Evolutionary conservation across 2,888 invertebrate genomes (phyloP).

Genomic region (Tigriopus californicus): DNA sequence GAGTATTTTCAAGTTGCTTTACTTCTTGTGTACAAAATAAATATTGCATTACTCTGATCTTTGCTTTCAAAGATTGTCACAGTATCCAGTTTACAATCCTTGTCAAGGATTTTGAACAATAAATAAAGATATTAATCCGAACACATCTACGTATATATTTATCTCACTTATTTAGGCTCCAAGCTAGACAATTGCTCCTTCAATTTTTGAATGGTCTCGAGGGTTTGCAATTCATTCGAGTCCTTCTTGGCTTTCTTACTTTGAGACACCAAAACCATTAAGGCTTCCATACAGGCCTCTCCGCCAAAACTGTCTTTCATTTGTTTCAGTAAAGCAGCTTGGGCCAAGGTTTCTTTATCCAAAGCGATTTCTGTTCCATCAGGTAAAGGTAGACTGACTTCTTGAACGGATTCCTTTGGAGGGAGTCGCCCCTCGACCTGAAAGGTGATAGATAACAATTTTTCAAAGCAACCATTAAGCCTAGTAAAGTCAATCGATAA

Average conservation of each 20-base stretch:
- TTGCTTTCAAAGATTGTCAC: no score
- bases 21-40: no score
- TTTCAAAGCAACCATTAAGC: no score
- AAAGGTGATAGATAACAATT: neutral
- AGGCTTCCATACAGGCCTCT: conserved; percentile 1
- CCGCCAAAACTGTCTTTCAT: conserved; percentile 7
- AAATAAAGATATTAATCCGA: no score
- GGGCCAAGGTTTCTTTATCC: neutral
- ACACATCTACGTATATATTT: no score
- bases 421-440: neutral
- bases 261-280: neutral
- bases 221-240: neutral
- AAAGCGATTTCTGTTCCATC: neutral
- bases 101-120: no score
- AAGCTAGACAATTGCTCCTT: no score
- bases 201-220: neutral
- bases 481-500: no score
- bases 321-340: conserved; percentile 9
- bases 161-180: no score
- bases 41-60: no score
- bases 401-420: neutral
- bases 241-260: neutral
- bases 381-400: neutral
- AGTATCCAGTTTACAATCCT: no score
- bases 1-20: no score